phyloP scores from a whole-genome alignment of 2,797 vertebrate genomes.

The Brachyalestes nurse region DNA sequence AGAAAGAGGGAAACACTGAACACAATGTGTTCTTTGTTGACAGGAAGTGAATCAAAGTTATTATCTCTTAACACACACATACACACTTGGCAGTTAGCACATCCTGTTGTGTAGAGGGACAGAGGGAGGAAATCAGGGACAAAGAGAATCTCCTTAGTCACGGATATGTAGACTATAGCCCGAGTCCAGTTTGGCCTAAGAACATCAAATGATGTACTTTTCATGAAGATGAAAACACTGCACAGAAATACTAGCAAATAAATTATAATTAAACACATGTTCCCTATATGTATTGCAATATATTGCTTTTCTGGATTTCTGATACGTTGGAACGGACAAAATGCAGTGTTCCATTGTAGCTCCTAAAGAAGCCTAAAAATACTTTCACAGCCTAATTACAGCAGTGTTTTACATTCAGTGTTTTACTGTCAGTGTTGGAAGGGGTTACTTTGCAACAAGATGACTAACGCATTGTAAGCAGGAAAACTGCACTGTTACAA shows the following conservation, averaged over 20 bases:
- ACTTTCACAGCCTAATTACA: no score
- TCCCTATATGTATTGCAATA: no score
- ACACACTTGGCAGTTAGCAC: conserved; percentile 29
- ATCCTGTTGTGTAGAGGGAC: conserved; percentile 52
- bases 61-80: neutral
- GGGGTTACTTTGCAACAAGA: no score
- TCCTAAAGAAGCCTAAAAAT: no score
- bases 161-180: conserved; percentile 11
- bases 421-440: no score
- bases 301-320: no score
- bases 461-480: no score
- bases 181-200: neutral
- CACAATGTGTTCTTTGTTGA: conserved; percentile 28
- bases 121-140: conserved; percentile 41
- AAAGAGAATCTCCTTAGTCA: conserved; percentile 25
- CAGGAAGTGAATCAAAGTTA: conserved; percentile 40
- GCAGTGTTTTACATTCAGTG: no score
- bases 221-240: neutral
- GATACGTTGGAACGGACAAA: no score
- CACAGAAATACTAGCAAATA: no score
- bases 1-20: conserved; percentile 4
- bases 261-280: neutral
- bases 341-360: no score
- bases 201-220: neutral
- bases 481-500: no score